Evolutionary conservation across 2,113 vertebrate species (phyloP).

Genomic region (Gasterosteus aculeatus): DNA sequence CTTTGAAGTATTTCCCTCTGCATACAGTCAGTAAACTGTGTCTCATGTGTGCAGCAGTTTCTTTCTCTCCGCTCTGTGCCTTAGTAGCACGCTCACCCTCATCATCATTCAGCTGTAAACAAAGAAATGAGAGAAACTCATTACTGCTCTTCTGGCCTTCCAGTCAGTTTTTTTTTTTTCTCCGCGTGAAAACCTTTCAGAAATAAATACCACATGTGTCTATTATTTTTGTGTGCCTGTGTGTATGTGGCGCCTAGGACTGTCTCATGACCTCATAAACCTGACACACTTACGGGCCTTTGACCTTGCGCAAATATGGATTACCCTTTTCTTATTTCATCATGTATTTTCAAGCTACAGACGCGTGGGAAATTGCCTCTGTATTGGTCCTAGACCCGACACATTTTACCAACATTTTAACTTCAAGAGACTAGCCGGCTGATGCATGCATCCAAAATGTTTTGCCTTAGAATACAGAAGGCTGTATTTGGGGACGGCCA

Average conservation of each 20-base stretch:
- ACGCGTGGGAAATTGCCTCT: neutral
- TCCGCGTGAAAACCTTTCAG: conserved; percentile 14
- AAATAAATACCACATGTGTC: conserved; percentile 40
- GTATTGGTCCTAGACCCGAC: neutral
- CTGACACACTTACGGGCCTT: neutral
- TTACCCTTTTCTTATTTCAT: neutral
- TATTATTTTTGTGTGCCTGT: neutral
- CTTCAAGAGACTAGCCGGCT: conserved; percentile 1
- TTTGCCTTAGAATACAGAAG: conserved; percentile 8
- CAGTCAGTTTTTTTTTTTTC: conserved; percentile 35
- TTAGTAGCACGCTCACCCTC: conserved; percentile 40
- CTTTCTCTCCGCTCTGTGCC: conserved; percentile 34
- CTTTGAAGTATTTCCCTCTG: conserved; percentile 67
- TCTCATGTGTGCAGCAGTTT: conserved; percentile 45
- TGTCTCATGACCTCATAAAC: conserved; percentile 7
- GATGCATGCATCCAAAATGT: neutral
- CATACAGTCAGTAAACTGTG: conserved; percentile 52
- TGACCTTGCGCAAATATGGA: neutral
- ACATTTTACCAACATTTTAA: too few relatives aligned
- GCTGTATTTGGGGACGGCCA: conserved; percentile 20
- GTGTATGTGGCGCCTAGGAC: conserved; percentile 9
- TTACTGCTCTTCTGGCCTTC: conserved; percentile 62
- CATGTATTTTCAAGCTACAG: neutral
- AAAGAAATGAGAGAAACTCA: conserved; percentile 67
- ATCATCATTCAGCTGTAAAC: conserved; percentile 71